phyloP scores from a whole-genome alignment of 2,113 vertebrate species.

The Hydropotes inermis region DNA sequence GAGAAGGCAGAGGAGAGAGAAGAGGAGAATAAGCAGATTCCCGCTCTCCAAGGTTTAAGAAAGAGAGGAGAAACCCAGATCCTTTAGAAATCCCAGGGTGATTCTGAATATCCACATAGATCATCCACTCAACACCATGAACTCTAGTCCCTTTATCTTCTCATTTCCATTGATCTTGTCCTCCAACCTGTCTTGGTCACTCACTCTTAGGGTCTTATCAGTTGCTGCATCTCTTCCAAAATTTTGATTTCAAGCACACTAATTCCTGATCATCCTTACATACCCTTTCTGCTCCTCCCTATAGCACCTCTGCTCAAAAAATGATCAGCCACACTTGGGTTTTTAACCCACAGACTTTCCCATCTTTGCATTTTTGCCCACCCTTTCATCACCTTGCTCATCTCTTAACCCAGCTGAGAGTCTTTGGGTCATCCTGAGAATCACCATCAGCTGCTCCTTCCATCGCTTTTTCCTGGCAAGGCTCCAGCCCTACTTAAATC shows the following conservation, averaged over 20 bases:
- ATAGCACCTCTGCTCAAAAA: not conserved
- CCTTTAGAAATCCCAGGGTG: not conserved
- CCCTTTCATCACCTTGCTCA: not conserved
- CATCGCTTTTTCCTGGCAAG: not conserved
- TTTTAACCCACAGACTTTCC: not conserved
- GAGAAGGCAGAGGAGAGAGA: not conserved
- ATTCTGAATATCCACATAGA: not conserved
- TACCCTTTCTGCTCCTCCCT: not conserved
- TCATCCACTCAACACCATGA: not conserved
- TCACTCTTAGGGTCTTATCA: not conserved
- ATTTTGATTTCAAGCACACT: not conserved
- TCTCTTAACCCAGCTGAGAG: not conserved
- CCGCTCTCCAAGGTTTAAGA: not conserved
- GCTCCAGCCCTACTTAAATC: not conserved
- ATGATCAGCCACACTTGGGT: not conserved
- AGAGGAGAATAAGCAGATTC: not conserved
- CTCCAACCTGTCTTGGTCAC: not conserved
- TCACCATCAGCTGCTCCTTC: not conserved
- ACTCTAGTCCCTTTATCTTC: not conserved
- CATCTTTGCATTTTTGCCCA: not conserved
- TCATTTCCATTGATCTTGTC: not conserved
- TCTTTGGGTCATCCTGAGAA: not conserved
- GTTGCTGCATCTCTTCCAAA: not conserved
- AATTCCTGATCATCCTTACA: not conserved
- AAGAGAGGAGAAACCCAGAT: not conserved